A percentile compares a stretch with the other conserved stretches of the same genome.
phyloP scores from a whole-genome alignment of 2,888 invertebrate genomes.

The Stenodema calcarata region DNA sequence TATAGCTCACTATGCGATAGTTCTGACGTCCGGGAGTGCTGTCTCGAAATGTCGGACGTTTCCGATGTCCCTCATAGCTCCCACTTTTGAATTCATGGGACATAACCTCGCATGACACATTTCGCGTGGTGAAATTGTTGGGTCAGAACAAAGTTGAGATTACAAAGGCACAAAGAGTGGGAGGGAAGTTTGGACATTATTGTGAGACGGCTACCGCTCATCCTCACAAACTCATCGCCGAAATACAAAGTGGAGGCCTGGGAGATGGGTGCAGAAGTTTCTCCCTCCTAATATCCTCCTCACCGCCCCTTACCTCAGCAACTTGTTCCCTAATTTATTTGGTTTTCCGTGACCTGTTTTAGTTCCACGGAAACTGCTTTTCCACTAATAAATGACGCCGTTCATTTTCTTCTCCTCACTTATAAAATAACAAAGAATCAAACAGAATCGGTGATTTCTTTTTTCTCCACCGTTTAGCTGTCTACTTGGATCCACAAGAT shows the following conservation, averaged over 20 bases:
- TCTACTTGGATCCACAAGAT: no score
- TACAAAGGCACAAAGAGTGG: background rate
- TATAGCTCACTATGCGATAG: no score
- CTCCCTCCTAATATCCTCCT: background rate
- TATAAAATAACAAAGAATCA: background rate
- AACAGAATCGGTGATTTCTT: background rate
- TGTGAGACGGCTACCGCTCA: background rate
- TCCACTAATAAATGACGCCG: background rate
- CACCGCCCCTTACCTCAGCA: background rate
- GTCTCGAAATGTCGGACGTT: no score
- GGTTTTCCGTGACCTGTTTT: background rate
- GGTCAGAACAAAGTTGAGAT: no score
- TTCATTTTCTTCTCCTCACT: background rate
- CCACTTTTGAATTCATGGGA: no score
- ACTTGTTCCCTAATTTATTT: background rate
- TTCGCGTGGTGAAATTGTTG: no score
- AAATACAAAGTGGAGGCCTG: background rate
- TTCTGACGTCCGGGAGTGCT: no score
- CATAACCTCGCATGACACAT: no score
- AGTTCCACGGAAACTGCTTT: background rate
- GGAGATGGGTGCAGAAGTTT: background rate
- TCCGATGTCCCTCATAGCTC: no score
- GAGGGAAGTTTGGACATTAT: background rate
- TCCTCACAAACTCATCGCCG: background rate
- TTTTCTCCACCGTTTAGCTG: background rate